These are phyloP conservation scores for Drosophila bunnanda DNA, from an alignment of 2,888 invertebrate species.

Conservation along the genomic window DNA sequence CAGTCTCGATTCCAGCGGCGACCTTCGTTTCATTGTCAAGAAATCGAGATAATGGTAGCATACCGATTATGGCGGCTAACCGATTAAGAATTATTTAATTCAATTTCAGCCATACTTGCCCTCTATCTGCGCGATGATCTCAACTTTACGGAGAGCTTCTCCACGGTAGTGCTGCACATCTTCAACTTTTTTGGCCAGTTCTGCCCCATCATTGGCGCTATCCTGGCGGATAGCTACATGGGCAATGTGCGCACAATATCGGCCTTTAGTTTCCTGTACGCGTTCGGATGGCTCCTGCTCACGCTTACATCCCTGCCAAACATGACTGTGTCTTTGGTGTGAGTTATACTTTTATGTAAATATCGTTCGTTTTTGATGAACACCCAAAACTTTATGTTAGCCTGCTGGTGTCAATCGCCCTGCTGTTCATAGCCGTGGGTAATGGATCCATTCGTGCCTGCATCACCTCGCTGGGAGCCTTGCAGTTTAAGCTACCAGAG, in stretches of 20 bases:
- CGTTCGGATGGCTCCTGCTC: constrained; percentile 85
- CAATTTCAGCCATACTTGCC: constrained; percentile 87
- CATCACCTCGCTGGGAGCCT: constrained; percentile 89
- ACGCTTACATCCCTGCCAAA: constrained; percentile 85
- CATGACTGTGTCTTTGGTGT: constrained; percentile 75
- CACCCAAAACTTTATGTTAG: constrained; percentile 74
- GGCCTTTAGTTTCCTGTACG: constrained; percentile 87
- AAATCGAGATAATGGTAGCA: constrained; percentile 22
- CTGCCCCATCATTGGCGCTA: constrained; percentile 88
- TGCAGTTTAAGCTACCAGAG: constrained; percentile 87
- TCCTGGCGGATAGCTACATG: constrained; percentile 88
- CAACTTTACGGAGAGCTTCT: constrained; percentile 85
- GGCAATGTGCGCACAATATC: constrained; percentile 87
- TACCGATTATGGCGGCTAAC: neutral
- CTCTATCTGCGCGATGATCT: constrained; percentile 87
- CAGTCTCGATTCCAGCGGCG: constrained; percentile 12
- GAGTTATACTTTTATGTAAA: constrained; percentile 24
- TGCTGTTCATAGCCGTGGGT: constrained; percentile 88
- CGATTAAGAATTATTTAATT: constrained; percentile 14
- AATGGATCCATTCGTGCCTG: constrained; percentile 90
- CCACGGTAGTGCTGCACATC: constrained; percentile 87
- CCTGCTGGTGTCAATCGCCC: constrained; percentile 86
- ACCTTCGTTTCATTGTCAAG: constrained; percentile 36
- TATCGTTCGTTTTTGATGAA: neutral
- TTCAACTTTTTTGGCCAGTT: constrained; percentile 88